These are phyloP conservation scores for Nyleta sp. DNA, from an alignment of 2,888 invertebrate genomes.

Conservation along the genomic window DNA sequence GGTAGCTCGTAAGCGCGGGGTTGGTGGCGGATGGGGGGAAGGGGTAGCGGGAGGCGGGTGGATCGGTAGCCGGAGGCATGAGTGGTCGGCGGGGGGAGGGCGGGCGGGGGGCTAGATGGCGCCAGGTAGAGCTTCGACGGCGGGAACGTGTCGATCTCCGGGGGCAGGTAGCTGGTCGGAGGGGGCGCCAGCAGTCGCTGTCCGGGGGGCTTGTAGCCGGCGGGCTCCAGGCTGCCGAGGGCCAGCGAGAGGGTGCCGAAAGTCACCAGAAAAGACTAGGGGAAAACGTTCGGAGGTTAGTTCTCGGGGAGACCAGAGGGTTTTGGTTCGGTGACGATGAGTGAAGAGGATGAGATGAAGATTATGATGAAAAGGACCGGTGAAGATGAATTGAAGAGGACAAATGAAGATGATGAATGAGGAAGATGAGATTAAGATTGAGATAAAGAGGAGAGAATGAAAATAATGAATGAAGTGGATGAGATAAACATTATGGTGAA, in stretches of 20 bases:
- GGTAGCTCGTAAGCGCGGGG: conserved; percentile 12
- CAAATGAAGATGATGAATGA: too few relatives aligned
- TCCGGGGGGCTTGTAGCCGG: conserved; percentile 72
- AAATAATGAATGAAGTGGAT: too few relatives aligned
- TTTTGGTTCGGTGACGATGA: too few relatives aligned
- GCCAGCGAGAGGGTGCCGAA: conserved; percentile 68
- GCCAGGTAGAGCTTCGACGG: conserved; percentile 62
- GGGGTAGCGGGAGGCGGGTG: conserved; percentile 7
- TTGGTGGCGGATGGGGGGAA: conserved; percentile 57
- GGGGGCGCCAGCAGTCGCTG: conserved; percentile 57
- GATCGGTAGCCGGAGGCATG: too few relatives aligned
- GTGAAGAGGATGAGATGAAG: too few relatives aligned
- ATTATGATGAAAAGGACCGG: too few relatives aligned
- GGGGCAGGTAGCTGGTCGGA: conserved; percentile 45
- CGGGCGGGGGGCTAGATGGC: conserved; percentile 27
- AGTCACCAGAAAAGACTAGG: conserved; percentile 65
- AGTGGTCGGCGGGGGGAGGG: conserved; percentile 31
- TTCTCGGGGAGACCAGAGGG: too few relatives aligned
- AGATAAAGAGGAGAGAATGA: too few relatives aligned
- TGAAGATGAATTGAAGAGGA: too few relatives aligned
- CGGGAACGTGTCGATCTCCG: conserved; percentile 13
- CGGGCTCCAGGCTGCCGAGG: conserved; percentile 73
- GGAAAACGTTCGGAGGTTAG: too few relatives aligned
- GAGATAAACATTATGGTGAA: too few relatives aligned
- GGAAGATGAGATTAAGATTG: too few relatives aligned